Evolutionary conservation across 2,113 vertebrate genomes (phyloP).

Genomic region (Tychaedon coryphoeus): DNA sequence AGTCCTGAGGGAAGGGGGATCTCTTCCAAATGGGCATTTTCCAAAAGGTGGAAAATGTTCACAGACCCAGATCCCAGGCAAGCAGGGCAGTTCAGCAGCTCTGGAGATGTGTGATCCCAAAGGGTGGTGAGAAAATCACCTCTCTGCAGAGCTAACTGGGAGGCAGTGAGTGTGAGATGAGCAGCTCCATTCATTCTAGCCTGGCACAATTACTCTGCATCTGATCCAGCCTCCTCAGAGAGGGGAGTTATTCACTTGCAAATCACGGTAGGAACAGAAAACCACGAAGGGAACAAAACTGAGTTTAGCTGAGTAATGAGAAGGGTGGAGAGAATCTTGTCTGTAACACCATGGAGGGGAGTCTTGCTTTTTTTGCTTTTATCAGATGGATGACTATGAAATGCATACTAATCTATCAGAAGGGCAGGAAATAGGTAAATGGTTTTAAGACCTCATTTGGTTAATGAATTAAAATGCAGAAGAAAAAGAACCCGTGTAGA

Average conservation of each 20-base stretch:
- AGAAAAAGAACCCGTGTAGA: constrained; percentile 1
- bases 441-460: constrained; percentile 59
- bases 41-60: not conserved
- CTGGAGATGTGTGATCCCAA: not conserved
- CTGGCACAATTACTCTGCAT: not conserved
- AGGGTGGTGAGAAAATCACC: not conserved
- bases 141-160: not conserved
- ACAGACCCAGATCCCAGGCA: not conserved
- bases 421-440: constrained; percentile 40
- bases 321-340: not conserved
- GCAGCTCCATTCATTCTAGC: not conserved
- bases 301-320: constrained; percentile 15
- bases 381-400: constrained; percentile 47
- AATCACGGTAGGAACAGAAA: not conserved
- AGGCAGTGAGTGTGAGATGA: not conserved
- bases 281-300: not conserved
- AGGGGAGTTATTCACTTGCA: constrained; percentile 17
- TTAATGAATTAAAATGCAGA: constrained; percentile 69
- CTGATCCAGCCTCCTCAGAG: not conserved
- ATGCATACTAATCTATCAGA: constrained; percentile 36
- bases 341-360: not conserved
- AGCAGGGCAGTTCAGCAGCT: not conserved
- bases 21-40: not conserved
- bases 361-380: not conserved
- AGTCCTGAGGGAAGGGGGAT: not conserved